Evolutionary conservation across 2,797 vertebrate species (phyloP).

Genomic region (Gallinago stenura): DNA sequence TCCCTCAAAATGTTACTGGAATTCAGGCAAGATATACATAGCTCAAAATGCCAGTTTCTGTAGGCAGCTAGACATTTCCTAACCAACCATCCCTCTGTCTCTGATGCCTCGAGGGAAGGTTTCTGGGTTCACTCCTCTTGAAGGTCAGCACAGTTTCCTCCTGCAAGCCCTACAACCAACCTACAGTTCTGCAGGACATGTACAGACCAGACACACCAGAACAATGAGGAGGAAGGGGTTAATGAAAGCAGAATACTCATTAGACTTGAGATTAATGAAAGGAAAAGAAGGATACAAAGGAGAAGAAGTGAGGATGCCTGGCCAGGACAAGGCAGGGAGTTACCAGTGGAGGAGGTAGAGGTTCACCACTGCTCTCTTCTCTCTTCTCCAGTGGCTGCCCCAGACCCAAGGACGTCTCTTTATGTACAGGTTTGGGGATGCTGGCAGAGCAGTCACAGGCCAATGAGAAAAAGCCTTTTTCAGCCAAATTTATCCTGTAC

Average conservation of each 20-base stretch:
- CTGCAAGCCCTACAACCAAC: neutral
- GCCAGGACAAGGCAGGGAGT: neutral
- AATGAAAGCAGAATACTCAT: neutral
- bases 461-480: neutral
- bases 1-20: neutral
- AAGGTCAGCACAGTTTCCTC: neutral
- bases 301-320: neutral
- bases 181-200: fast-evolving
- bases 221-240: neutral
- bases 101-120: neutral
- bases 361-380: neutral
- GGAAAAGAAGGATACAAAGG: neutral
- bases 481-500: neutral
- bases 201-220: fast-evolving
- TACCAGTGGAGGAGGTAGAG: neutral
- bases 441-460: fast-evolving
- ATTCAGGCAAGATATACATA: fast-evolving
- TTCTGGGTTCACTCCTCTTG: neutral
- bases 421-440: neutral
- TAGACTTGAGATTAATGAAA: neutral
- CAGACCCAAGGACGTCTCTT: neutral
- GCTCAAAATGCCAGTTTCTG: neutral
- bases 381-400: neutral
- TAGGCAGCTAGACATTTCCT: neutral
- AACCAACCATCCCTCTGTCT: neutral